These are phyloP conservation scores for Cyanocitta stelleri DNA, from an alignment of 2,113 vertebrate genomes.

Conservation along the genomic window DNA sequence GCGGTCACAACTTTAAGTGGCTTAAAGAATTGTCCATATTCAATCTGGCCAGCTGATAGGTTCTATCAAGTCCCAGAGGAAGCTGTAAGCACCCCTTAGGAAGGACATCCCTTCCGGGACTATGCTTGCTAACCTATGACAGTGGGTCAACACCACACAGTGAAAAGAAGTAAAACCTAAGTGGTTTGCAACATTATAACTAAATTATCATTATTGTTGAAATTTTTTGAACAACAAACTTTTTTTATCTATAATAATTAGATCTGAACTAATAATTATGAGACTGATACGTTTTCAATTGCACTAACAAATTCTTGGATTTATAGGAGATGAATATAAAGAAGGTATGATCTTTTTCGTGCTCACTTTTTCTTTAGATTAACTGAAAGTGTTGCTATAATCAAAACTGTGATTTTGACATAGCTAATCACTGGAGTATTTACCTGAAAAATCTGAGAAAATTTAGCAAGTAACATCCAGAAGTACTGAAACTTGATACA, in stretches of 20 bases:
- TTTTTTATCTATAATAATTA: background rate
- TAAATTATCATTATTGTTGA: background rate
- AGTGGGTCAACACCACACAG: background rate
- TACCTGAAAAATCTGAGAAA: background rate
- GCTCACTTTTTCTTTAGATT: background rate
- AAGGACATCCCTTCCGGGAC: too few species aligned
- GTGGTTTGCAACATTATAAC: background rate
- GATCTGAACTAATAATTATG: background rate
- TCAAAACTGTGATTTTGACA: background rate
- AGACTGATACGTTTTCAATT: background rate
- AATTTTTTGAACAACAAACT: background rate
- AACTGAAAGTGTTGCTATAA: background rate
- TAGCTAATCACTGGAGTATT: background rate
- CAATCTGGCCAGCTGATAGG: too few species aligned
- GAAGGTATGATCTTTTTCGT: background rate
- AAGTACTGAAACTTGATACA: background rate
- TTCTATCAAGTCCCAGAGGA: too few species aligned
- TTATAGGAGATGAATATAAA: background rate
- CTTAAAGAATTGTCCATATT: too few species aligned
- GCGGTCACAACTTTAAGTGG: too few species aligned
- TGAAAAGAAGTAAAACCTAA: background rate
- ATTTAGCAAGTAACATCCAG: background rate
- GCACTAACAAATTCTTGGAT: background rate
- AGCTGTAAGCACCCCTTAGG: too few species aligned
- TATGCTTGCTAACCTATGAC: too few species aligned